Base-by-base conservation (phyloP, 2,113 vertebrate species). In the Dermatemys mawii region DNA sequence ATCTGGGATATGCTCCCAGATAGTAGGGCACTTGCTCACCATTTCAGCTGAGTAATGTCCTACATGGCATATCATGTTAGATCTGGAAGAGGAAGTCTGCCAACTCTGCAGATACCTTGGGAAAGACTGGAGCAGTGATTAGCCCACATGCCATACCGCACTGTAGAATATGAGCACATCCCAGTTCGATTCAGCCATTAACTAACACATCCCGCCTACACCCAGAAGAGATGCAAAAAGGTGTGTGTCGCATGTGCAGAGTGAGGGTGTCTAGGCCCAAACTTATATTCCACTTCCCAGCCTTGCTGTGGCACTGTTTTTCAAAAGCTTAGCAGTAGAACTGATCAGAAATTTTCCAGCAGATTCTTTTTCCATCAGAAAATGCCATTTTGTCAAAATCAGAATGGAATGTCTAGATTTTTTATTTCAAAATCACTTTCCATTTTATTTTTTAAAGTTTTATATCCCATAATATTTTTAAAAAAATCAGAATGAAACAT, bases 271-370 rank as follows among this genome's bases (percentile, higher is more conserved):
- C 27, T 27, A 57, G 27, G 55, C 26, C 55, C 55, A 57, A 57
- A 27, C 27, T 57, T 54, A 5, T 57, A 26, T 26, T 11, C 27
- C 27, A 57, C 55, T 9, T 88, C 8, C 79, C 80, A 2, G 70
- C 81, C n/a, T 94, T 88, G 54, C 41, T 54, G 83, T 86, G 27
- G 86, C 46, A 41, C 81, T 75, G 53, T 88, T 81, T 86, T 46
- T 32, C 73, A 63, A 95, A 11, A 86, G 38, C 27, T 83, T 79
- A 87, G 79, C 57, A 95, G 89, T 93, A 78, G 93, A 83, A 83
- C 86, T 78, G 75, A 90, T 93, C 79, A 92, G 32, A 70, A 92
- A 60, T 92, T 91, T 96, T 82, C 60, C 84, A 83, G 70, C 53
- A 54, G 50, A 75, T 1, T 90, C 27, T 2, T 29, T 93, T 88